A percentile compares a stretch with the other conserved stretches of the same genome.
phyloP scores from a whole-genome alignment of 2,797 vertebrate genomes.

The Hypotaenidia philippensis region DNA sequence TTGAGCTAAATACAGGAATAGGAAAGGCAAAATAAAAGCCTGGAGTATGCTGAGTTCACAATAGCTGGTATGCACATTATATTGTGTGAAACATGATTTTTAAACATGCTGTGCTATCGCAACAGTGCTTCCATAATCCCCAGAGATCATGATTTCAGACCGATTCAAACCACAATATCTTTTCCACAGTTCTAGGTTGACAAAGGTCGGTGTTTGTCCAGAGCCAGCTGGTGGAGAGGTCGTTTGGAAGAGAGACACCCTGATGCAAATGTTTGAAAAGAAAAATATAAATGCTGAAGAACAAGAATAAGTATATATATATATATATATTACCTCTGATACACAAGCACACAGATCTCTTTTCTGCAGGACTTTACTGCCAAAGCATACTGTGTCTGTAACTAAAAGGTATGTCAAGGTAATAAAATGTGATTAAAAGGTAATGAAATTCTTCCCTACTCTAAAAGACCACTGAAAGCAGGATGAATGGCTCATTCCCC shows the following conservation, averaged over 20 bases:
- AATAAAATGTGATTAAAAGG: too few relatives aligned
- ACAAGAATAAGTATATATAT: not conserved
- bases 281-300: not conserved
- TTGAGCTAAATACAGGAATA: not conserved
- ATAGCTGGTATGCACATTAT: not conserved
- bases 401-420: not conserved
- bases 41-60: not conserved
- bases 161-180: not conserved
- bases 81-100: not conserved
- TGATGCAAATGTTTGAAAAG: not conserved
- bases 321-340: not conserved
- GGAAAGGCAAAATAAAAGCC: not conserved
- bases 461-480: not conserved
- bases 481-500: not conserved
- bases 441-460: not conserved
- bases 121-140: not conserved
- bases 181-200: not conserved
- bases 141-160: not conserved
- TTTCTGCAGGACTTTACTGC: not conserved
- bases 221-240: not conserved
- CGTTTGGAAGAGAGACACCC: not conserved
- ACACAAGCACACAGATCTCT: rapidly evolving
- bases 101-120: not conserved
- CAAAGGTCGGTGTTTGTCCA: not conserved
- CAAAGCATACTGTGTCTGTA: not conserved